phyloP scores from a whole-genome alignment of 2,888 invertebrate genomes.

The Balanococcus diminutus region DNA sequence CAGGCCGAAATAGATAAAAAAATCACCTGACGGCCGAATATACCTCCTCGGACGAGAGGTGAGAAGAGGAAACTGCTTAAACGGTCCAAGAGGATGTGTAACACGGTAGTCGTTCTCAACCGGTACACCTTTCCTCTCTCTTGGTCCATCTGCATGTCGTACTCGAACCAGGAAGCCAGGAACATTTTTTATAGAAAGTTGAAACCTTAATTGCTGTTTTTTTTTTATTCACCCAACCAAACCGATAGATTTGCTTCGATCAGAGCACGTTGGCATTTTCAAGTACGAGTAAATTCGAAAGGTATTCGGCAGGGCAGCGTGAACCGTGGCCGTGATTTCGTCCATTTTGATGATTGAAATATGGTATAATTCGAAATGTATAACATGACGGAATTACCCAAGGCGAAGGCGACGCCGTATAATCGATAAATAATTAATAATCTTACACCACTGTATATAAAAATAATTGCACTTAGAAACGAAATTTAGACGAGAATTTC shows the following conservation, averaged over 20 bases:
- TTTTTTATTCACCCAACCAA: neutral
- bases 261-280: constrained; percentile 18
- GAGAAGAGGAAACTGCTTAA: neutral
- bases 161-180: constrained; percentile 21
- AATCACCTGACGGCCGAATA: neutral
- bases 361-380: neutral
- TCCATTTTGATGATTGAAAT: neutral
- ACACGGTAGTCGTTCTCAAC: constrained; percentile 25
- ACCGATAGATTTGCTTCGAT: neutral
- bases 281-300: neutral
- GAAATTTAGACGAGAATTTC: too few relatives aligned
- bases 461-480: neutral
- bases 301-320: too few relatives aligned
- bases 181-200: constrained; percentile 37
- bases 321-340: neutral
- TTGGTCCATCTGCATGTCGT: neutral
- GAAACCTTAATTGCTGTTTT: constrained; percentile 31
- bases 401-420: neutral
- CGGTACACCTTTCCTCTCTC: neutral
- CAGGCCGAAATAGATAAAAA: constrained; percentile 32
- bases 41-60: neutral
- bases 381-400: neutral
- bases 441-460: neutral
- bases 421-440: neutral
- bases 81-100: constrained; percentile 24